Conservation (phyloP, 2,797 vertebrate genomes). For the Oryzias sinensis region DNA sequence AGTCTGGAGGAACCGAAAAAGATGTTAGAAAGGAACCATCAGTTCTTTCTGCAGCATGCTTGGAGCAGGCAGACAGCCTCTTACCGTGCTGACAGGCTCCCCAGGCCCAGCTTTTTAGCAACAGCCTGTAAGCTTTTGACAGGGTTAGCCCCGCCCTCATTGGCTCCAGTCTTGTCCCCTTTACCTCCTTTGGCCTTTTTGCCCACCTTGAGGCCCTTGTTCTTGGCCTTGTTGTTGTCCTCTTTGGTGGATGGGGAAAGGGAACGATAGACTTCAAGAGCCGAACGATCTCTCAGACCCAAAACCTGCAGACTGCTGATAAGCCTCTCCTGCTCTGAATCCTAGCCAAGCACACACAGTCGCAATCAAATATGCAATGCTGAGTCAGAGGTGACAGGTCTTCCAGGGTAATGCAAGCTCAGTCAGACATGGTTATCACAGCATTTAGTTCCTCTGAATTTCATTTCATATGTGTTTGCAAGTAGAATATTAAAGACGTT, state of each 20-base stretch:
- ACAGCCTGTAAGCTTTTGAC: conserved; percentile 88
- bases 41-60: neutral
- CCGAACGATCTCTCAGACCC: conserved; percentile 79
- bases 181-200: conserved; percentile 82
- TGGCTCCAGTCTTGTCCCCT: conserved; percentile 50
- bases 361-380: conserved; percentile 17
- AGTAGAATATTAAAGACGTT: neutral
- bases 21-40: conserved; percentile 1
- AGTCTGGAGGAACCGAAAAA: conserved; percentile 73
- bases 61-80: conserved; percentile 15
- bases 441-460: too few relatives aligned
- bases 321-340: conserved; percentile 78
- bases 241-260: conserved; percentile 75
- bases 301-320: conserved; percentile 87
- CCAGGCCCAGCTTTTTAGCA: conserved; percentile 89
- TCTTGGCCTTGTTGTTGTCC: conserved; percentile 83
- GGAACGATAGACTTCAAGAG: conserved; percentile 87
- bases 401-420: neutral
- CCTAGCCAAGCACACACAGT: conserved; percentile 34
- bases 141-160: conserved; percentile 77
- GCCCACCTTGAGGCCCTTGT: conserved; percentile 72
- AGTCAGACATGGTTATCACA: neutral
- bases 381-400: neutral
- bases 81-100: conserved; percentile 87
- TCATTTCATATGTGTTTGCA: neutral